Evolutionary conservation across 2,888 invertebrate species (phyloP).

Genomic region (Chorisops tibialis): DNA sequence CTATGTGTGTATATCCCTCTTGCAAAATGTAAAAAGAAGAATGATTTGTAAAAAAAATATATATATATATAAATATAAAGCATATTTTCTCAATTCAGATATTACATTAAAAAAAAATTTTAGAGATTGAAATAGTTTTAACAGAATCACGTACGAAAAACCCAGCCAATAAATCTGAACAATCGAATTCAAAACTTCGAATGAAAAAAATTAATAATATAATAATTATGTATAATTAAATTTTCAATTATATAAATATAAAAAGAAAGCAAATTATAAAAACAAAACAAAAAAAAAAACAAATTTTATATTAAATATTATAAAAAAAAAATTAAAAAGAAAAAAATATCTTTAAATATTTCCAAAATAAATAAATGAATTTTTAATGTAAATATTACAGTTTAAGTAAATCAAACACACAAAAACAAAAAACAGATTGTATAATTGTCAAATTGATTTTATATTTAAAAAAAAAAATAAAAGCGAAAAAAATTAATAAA

Average conservation of each 20-base stretch:
- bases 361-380: conserved; percentile 11
- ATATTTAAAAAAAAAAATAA: conserved; percentile 16
- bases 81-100: too few relatives aligned
- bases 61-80: neutral
- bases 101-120: too few relatives aligned
- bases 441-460: conserved; percentile 23
- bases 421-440: neutral
- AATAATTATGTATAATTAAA: conserved; percentile 9
- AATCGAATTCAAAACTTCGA: conserved; percentile 27
- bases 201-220: conserved; percentile 1
- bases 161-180: conserved; percentile 23
- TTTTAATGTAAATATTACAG: conserved; percentile 21
- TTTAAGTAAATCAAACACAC: conserved; percentile 12
- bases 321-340: conserved; percentile 9
- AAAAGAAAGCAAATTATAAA: conserved; percentile 7
- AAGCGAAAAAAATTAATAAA: conserved; percentile 5
- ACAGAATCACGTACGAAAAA: too few relatives aligned
- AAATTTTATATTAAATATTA: conserved; percentile 3
- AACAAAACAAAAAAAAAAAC: neutral
- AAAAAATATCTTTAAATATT: neutral
- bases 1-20: neutral
- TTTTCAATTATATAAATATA: too few relatives aligned
- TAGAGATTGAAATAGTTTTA: too few relatives aligned
- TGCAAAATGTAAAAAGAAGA: conserved; percentile 9
- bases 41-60: neutral